A percentile compares a stretch with the other conserved stretches of the same genome.
Conservation (phyloP, 2,888 invertebrate genomes). For the Ochlodes sylvanus region DNA sequence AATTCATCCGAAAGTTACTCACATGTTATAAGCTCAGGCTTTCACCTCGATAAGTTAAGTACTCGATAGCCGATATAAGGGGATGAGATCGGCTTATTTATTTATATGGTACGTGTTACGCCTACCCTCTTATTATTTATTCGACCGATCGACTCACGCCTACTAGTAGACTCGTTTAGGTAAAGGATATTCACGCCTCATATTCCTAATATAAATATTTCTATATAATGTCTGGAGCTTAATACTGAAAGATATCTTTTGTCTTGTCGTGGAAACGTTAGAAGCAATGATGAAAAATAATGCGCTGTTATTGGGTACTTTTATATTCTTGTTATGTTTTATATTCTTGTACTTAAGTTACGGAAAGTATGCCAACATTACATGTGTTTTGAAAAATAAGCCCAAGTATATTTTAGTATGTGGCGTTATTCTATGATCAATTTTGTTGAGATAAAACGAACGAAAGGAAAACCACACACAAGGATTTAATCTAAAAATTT, state of each 20-base stretch:
- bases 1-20: conserved; percentile 27
- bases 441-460: too few species aligned
- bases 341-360: too few species aligned
- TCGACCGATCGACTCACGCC: conserved; percentile 27
- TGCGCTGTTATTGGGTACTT: too few species aligned
- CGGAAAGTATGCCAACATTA: too few species aligned
- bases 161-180: conserved; percentile 17
- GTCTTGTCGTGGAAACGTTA: too few species aligned
- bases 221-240: background rate
- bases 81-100: conserved; percentile 38
- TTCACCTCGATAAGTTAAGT: conserved; percentile 36
- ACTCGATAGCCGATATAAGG: conserved; percentile 34
- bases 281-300: too few species aligned
- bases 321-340: too few species aligned
- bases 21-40: conserved; percentile 29
- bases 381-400: too few species aligned
- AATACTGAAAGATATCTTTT: too few species aligned
- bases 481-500: background rate
- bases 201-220: conserved; percentile 1
- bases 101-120: conserved; percentile 38
- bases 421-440: too few species aligned
- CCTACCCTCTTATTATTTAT: conserved; percentile 34
- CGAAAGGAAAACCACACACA: background rate
- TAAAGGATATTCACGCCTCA: conserved; percentile 28
- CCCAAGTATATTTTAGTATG: too few species aligned